Evolutionary conservation across 2,797 vertebrate species (phyloP).

Genomic region (Paratrypauchen microcephalus): DNA sequence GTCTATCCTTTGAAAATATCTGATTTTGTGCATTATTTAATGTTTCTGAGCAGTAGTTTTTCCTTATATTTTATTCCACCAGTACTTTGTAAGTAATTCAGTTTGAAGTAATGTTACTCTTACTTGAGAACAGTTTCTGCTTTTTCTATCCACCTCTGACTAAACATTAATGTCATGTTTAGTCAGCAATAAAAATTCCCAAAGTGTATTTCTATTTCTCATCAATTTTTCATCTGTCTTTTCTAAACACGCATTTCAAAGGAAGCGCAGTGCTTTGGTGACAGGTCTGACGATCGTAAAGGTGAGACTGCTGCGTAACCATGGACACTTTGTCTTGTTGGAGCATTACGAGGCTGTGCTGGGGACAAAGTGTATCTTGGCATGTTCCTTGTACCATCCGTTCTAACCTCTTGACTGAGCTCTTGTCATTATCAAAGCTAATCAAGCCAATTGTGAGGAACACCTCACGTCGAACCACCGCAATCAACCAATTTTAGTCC

Average conservation of each 20-base stretch:
- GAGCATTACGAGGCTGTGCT: slow-evolving; percentile 6
- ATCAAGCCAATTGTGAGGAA: neutral
- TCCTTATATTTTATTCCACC: too few species aligned
- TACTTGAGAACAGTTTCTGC: too few species aligned
- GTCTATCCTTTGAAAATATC: too few species aligned
- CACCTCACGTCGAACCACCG: slow-evolving; percentile 23
- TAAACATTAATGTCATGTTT: too few species aligned
- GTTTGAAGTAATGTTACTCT: too few species aligned
- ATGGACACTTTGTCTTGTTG: slow-evolving; percentile 26
- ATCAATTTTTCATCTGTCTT: neutral
- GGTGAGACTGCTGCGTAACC: slow-evolving; percentile 6
- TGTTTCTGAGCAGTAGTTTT: too few species aligned
- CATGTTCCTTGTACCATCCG: slow-evolving; percentile 1
- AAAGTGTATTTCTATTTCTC: neutral
- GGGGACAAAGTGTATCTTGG: slow-evolving; percentile 7
- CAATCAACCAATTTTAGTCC: slow-evolving; percentile 7
- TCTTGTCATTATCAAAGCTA: neutral
- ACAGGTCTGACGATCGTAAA: slow-evolving; percentile 7
- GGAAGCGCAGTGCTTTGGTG: neutral
- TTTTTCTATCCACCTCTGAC: too few species aligned
- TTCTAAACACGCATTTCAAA: neutral
- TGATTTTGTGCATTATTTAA: too few species aligned
- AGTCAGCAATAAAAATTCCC: too few species aligned
- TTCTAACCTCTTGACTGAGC: neutral
- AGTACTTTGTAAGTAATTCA: too few species aligned